Evolutionary conservation across 2,888 invertebrate species (phyloP), one percentile per base, ranked within the genome.

Genomic region (Cynaeus angustus): DNA sequence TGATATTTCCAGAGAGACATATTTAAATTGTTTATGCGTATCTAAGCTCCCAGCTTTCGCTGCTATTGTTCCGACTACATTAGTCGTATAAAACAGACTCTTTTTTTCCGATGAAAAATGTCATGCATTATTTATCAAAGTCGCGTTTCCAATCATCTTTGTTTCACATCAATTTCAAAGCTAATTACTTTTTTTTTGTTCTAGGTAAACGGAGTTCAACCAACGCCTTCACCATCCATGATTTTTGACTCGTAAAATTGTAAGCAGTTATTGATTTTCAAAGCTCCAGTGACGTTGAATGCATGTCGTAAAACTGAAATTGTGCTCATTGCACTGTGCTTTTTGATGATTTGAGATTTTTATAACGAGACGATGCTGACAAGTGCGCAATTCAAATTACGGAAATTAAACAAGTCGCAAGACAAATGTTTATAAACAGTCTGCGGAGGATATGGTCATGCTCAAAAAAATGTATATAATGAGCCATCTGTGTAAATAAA

Each of bases 401-500:
- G 46, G 46, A 14, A 46, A 46, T 16, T 46, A 46, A 46, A 46
- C 46, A 12, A 16, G 26, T 14, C 46, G 9, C 5, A 43, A 58
- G 43, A 33, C 28, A 66, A 66, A 66, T 66, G 46, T 66, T 66
- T 66, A 38, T 13, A 21, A 46, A 45, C 26, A 59, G 56, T 56
- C 43, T 43, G 56, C 12, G 41, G 56, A 43, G 21, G 52, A 52
- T 16, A 33, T 14, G 16, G 38, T 55, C 30, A 33, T 13, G 46
- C 46, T 30, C 21, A 55, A 55, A 37, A 52, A 26, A 55, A 45
- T 52, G 52, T 53, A 45, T 45, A 41, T 43, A 13, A 50, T 45
- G n/a, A 38, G 28, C 14, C 66, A 66, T 21, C 61, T 52, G 48
- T 43, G 16, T 52, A 67, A 67, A 67, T 61, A 67, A 67, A 21